A percentile compares a stretch with the other conserved stretches of the same genome.
Evolutionary conservation across 2,797 vertebrate genomes (phyloP).

Genomic region (Poeciliopsis gracilis): DNA sequence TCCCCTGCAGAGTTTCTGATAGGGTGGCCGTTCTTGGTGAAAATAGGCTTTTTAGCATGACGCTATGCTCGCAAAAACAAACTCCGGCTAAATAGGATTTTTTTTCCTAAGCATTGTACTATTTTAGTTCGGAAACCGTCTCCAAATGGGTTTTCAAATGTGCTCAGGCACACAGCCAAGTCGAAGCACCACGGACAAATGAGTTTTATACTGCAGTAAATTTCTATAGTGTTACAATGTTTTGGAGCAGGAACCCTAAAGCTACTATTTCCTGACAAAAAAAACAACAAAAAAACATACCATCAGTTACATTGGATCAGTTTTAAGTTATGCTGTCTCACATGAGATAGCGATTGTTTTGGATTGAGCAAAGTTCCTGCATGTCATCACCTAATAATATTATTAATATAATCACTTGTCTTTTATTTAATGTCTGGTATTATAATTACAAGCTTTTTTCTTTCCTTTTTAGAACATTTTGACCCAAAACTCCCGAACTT

Average conservation of each 20-base stretch:
- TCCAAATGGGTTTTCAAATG: conserved; percentile 70
- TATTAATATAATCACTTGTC: conserved; percentile 10
- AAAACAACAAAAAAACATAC: neutral
- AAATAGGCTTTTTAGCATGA: conserved; percentile 81
- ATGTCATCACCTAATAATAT: conserved; percentile 11
- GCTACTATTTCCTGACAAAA: conserved; percentile 27
- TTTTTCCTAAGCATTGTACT: conserved; percentile 67
- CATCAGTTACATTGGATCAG: conserved; percentile 40
- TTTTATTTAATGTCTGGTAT: neutral
- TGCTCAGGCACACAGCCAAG: conserved; percentile 67
- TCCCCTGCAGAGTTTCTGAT: conserved; percentile 80
- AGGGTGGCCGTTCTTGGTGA: conserved; percentile 72
- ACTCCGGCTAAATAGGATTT: conserved; percentile 77
- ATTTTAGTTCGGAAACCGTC: conserved; percentile 66
- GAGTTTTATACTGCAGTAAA: conserved; percentile 58
- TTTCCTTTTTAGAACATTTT: neutral
- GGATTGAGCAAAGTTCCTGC: conserved; percentile 11
- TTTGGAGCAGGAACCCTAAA: conserved; percentile 44
- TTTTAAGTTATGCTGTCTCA: conserved; percentile 12
- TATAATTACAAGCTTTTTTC: neutral
- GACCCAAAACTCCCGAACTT: neutral
- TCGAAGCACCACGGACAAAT: conserved; percentile 65
- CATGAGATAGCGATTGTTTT: conserved; percentile 19
- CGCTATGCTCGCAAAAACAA: conserved; percentile 72
- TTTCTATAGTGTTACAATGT: conserved; percentile 38